Evolutionary conservation across 2,113 vertebrate species (phyloP).

Genomic region (Rhynchomys soricoides): DNA sequence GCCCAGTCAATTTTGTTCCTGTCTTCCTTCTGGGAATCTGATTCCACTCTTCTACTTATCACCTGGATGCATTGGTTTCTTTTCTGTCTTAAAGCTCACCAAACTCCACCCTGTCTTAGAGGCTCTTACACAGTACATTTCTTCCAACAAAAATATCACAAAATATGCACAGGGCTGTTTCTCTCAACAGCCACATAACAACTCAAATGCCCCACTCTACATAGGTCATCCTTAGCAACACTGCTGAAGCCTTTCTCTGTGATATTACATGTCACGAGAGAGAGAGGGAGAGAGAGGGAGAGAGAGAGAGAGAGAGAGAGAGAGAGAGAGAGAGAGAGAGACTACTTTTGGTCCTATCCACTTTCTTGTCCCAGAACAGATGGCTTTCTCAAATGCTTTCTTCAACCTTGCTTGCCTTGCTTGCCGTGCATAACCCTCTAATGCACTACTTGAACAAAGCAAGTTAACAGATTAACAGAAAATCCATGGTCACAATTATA

Average conservation of each 20-base stretch:
- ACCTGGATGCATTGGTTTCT: rapidly evolving
- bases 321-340: too few relatives aligned
- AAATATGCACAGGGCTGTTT: not conserved
- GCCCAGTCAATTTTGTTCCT: rapidly evolving
- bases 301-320: too few relatives aligned
- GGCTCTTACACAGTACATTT: not conserved
- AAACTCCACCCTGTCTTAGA: not conserved
- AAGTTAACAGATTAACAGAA: not conserved
- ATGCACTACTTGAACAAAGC: not conserved
- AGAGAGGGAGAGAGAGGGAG: too few relatives aligned
- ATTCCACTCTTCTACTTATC: not conserved
- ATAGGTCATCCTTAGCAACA: not conserved
- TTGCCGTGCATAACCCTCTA: not conserved
- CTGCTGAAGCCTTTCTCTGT: rapidly evolving
- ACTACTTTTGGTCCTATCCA: not conserved
- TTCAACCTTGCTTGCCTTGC: not conserved
- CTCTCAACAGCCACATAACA: not conserved
- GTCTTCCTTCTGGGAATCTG: not conserved
- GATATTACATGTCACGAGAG: rapidly evolving
- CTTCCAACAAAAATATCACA: not conserved
- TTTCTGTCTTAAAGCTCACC: not conserved
- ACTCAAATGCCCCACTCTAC: not conserved
- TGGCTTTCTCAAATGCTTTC: not conserved
- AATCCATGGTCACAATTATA: not conserved
- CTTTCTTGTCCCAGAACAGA: not conserved